These are phyloP conservation scores for Sorex maritimensis DNA, from an alignment of 2,797 vertebrate species.

Conservation along the genomic window DNA sequence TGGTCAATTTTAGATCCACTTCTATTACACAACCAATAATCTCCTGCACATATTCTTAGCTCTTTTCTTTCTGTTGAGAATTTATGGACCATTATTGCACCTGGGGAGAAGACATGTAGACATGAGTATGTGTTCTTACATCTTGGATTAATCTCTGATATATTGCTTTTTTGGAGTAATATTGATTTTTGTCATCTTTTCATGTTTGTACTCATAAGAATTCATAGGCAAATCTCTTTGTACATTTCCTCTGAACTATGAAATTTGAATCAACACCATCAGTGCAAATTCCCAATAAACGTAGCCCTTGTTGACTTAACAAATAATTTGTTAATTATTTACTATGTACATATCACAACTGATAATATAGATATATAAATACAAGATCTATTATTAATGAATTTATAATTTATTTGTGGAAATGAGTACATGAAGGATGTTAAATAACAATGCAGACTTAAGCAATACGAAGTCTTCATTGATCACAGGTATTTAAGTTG, in stretches of 20 bases:
- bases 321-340: slow-evolving; percentile 47
- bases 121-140: neutral
- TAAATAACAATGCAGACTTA: neutral
- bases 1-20: neutral
- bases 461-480: slow-evolving; percentile 5
- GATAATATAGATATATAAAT: neutral
- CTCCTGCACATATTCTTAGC: neutral
- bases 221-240: neutral
- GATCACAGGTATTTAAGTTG: neutral
- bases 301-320: slow-evolving; percentile 56
- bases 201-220: slow-evolving; percentile 47
- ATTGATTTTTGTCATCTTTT: neutral
- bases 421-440: neutral
- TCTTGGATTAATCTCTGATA: neutral
- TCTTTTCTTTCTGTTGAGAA: slow-evolving; percentile 1
- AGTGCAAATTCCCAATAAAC: slow-evolving; percentile 23
- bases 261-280: slow-evolving; percentile 3
- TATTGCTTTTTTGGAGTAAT: neutral
- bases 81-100: neutral
- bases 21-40: neutral
- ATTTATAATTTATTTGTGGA: neutral
- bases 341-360: neutral
- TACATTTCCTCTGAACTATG: slow-evolving; percentile 26
- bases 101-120: neutral
- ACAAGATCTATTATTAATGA: neutral